Evolutionary conservation across 2,888 invertebrate genomes (phyloP).

Genomic region (Aphodius sticticus): DNA sequence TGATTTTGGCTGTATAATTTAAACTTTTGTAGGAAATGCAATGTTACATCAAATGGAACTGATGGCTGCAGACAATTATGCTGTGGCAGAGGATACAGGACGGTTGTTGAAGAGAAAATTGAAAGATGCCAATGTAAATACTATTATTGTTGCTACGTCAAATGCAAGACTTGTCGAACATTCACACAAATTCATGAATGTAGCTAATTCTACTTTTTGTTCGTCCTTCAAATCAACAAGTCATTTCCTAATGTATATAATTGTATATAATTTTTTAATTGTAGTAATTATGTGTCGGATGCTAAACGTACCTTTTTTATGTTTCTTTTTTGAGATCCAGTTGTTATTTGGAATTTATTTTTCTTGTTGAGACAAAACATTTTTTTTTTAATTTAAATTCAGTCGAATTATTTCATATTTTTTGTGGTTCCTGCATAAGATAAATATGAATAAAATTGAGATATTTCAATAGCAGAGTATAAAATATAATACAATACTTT

Average conservation of each 20-base stretch:
- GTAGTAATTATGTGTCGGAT: not conserved
- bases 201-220: constrained; percentile 60
- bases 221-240: not conserved
- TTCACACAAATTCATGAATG: constrained; percentile 78
- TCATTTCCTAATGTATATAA: not conserved
- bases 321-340: not conserved
- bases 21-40: constrained; percentile 69
- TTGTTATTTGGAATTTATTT: too few relatives aligned
- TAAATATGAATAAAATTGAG: not conserved
- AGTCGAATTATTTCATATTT: too few relatives aligned
- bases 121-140: constrained; percentile 86
- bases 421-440: not conserved
- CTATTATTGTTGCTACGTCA: constrained; percentile 88
- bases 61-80: constrained; percentile 83
- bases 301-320: not conserved
- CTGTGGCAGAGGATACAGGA: constrained; percentile 82
- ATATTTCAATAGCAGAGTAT: not conserved
- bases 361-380: too few relatives aligned
- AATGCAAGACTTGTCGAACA: constrained; percentile 82
- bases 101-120: constrained; percentile 70
- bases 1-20: not conserved
- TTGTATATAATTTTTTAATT: not conserved
- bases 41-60: constrained; percentile 70
- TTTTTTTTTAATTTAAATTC: too few relatives aligned
- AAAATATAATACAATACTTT: not conserved